These are phyloP conservation scores for Drymonia ruficornis DNA, from an alignment of 2,888 invertebrate genomes.

Conservation along the genomic window DNA sequence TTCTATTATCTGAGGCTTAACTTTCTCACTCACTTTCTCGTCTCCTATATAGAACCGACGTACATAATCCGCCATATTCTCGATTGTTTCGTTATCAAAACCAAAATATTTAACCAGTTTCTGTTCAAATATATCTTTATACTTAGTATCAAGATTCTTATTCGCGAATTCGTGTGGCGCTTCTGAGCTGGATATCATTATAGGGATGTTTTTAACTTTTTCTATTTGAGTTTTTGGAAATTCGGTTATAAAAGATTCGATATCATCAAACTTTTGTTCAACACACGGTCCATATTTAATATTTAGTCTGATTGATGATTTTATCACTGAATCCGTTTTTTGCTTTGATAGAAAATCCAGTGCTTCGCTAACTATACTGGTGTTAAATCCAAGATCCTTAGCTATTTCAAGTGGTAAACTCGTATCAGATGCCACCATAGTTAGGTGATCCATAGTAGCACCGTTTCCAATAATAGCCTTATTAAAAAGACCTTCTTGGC, in stretches of 20 bases:
- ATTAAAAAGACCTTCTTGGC: conserved; percentile 25
- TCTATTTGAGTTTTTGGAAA: background rate
- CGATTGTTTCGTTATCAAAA: conserved; percentile 22
- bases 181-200: conserved; percentile 23
- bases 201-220: conserved; percentile 13
- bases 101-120: conserved; percentile 24
- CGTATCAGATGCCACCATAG: conserved; percentile 9
- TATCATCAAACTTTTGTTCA: conserved; percentile 15
- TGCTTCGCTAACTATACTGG: conserved; percentile 15
- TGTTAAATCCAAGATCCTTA: conserved; percentile 18
- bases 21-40: conserved; percentile 20
- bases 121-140: conserved; percentile 4
- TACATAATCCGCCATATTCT: conserved; percentile 28
- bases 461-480: conserved; percentile 30
- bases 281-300: conserved; percentile 22
- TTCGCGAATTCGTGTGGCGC: conserved; percentile 13
- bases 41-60: conserved; percentile 40
- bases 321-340: conserved; percentile 18
- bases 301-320: conserved; percentile 15
- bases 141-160: conserved; percentile 7
- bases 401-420: conserved; percentile 17
- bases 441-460: conserved; percentile 11
- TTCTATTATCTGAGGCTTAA: conserved; percentile 24
- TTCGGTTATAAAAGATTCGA: conserved; percentile 12
- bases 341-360: conserved; percentile 17